Evolutionary conservation across 2,797 vertebrate species (phyloP), one percentile per base, ranked within the genome.

Genomic region (Phylloscopus collybita): DNA sequence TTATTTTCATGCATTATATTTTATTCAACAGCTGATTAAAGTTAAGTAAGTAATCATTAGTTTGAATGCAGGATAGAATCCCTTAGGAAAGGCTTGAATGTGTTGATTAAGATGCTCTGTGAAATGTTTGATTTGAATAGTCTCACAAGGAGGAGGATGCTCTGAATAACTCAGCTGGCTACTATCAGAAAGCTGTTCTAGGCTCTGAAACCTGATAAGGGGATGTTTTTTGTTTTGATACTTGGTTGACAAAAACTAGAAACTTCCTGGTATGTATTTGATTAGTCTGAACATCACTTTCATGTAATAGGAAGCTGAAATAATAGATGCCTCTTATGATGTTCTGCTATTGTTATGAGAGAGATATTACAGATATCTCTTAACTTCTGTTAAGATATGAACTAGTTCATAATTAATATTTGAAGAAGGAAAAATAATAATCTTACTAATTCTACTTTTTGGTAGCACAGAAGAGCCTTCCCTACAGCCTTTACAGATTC

Each of bases 31-130:
- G 13, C 23, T 92, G 66, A 92, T 75, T 84, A 72, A 80, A 67
- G 13, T 76, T 82, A 87, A 90, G 20, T 62, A 75, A 93, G 59
- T 32, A 86, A 86, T 86, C 54, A 65, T 78, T 88, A 67, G 11
- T 59, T 54, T 72, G 61, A 81, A 74, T 54, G 38, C 42, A 72
- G 16, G 36, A 34, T 36, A 47, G 49, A 76, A 59, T 60, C 85
- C 76, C 76, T 86, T 69, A 90, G 81, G 79, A 89, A 82, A 72
- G 47, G 4, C 44, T 61, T 70, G 74, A 54, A 71, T 50, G 4
- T 45, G 65, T 84, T 90, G 60, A 91, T 91, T 92, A 94, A 90
- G 83, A 84, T 59, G 65, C 15, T 86, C 25, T 71, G 29, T 80
- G 70, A 90, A 92, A 80, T n/a, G 26, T 60, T 83, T 88, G 61